Conservation (phyloP, 2,888 invertebrate species). For the Caenorhabditis plicata region DNA sequence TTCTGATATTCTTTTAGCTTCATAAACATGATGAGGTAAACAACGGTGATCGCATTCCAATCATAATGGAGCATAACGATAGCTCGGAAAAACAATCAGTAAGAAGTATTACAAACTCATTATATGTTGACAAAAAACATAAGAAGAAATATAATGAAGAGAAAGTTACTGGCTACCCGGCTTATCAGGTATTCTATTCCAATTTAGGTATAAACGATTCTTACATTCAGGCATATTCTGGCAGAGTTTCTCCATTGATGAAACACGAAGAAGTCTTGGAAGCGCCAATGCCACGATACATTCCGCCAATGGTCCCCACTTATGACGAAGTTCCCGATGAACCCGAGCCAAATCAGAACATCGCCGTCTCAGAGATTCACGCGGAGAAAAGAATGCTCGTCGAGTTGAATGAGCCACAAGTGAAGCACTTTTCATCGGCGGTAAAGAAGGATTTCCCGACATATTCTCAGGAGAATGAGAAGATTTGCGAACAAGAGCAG, state of each 20-base stretch:
- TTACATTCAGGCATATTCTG: constrained; percentile 2
- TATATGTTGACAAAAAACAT: too few relatives aligned
- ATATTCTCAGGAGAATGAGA: constrained; percentile 8
- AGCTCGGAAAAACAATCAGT: constrained; percentile 4
- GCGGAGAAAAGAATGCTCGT: constrained; percentile 26
- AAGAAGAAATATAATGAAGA: too few relatives aligned
- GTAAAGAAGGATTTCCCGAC: constrained; percentile 6
- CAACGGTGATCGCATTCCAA: neutral
- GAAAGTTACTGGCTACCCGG: too few relatives aligned
- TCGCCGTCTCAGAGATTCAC: constrained; percentile 18
- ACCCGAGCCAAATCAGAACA: neutral
- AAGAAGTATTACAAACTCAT: too few relatives aligned
- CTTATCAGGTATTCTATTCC: too few relatives aligned
- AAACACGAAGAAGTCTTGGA: constrained; percentile 9
- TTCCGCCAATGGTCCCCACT: constrained; percentile 11
- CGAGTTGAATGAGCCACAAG: constrained; percentile 5
- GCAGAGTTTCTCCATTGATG: constrained; percentile 6
- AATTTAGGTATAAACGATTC: too few relatives aligned
- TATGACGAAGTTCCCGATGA: neutral
- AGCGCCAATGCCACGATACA: constrained; percentile 16
- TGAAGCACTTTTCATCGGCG: constrained; percentile 7
- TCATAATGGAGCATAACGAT: neutral
- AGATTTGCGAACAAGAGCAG: constrained; percentile 5
- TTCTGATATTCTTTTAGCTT: too few relatives aligned
- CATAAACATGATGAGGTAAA: too few relatives aligned